Evolutionary conservation across 37 sponge, comb jelly and placozoan genomes (phyloP).

Genomic region (Geodia barretti): DNA sequence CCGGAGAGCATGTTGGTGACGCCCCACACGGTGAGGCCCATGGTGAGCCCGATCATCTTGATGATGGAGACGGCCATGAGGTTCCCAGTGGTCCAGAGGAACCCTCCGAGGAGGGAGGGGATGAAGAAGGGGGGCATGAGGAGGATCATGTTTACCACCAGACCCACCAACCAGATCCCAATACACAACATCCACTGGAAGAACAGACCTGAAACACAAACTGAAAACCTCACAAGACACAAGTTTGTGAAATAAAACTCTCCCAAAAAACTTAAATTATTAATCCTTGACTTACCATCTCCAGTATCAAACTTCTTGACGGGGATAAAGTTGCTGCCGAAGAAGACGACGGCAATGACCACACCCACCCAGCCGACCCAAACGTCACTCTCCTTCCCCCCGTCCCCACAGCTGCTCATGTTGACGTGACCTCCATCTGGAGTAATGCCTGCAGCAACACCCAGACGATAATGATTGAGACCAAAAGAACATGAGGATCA

Average conservation of each 20-base stretch:
- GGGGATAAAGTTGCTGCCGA: slow-evolving; percentile 85
- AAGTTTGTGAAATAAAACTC: background rate
- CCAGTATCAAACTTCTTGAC: slow-evolving; percentile 92
- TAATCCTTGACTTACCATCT: slow-evolving; percentile 67
- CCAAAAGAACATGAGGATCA: background rate
- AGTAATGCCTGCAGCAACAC: background rate
- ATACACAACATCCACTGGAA: slow-evolving; percentile 93
- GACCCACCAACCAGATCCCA: slow-evolving; percentile 81
- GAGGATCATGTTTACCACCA: slow-evolving; percentile 67
- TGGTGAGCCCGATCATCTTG: slow-evolving; percentile 81
- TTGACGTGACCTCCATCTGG: slow-evolving; percentile 27
- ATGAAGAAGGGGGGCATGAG: slow-evolving; percentile 67
- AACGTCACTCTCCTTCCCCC: background rate
- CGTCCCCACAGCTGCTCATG: slow-evolving; percentile 4
- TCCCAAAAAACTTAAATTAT: background rate
- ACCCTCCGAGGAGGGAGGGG: slow-evolving; percentile 70
- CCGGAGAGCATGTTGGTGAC: slow-evolving; percentile 71
- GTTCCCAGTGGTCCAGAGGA: slow-evolving; percentile 83
- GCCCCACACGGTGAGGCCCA: slow-evolving; percentile 90
- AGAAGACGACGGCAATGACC: slow-evolving; percentile 63
- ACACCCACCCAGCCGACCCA: slow-evolving; percentile 56
- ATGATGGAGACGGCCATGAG: slow-evolving; percentile 77
- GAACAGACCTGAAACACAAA: slow-evolving; percentile 62
- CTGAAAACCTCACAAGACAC: background rate
- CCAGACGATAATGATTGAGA: background rate